Base-by-base conservation (phyloP, 2,888 invertebrate genomes). In the Nebria salina region DNA sequence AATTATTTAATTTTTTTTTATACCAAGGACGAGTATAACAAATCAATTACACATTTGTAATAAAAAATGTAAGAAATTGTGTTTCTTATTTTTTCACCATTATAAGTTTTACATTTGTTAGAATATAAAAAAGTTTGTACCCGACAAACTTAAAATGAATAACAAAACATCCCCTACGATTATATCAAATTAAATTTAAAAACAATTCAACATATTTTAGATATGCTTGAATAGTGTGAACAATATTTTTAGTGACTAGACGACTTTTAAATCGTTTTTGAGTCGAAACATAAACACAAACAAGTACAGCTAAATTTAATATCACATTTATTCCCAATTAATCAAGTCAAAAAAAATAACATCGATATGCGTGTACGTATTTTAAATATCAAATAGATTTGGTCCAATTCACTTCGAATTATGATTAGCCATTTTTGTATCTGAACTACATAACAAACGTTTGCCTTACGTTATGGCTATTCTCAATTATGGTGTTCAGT, bases 111-210 rank as follows among this genome's bases (percentile, higher is more conserved):
- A 70, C 34, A 70, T 70, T 26, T 11, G 20, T 70, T 34, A 70
- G 20, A 43, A 80, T 83, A 83, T 83, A 84, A 84, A 84, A 82
- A 65, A 82, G 84, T 82, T 84, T 84, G 84, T 84, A 82, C 84
- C 84, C 83, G 84, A 84, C 84, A 84, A 84, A 83, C 84, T 82
- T 82, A 15, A 66, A 82, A 82, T 78, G 2, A 83, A 83, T 83
- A 83, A 83, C 77, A 76, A 15, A 20, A 70, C 34, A 70, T 70
- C 13, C 26, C 25, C 34, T 70, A 54, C 8, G 13, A 54, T 54
- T 11, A 8, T 11, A 20, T 26, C 20, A 1, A 26, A 9, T 26
- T 68, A 9, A 34, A 15, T 26, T 34, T 72, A 26, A 72, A 20
- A 72, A 25, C 34, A 26, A 34, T 34, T 1, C 34, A 34, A 34